Evolutionary conservation across 2,113 vertebrate genomes (phyloP).

Genomic region (Neotragus moschatus): DNA sequence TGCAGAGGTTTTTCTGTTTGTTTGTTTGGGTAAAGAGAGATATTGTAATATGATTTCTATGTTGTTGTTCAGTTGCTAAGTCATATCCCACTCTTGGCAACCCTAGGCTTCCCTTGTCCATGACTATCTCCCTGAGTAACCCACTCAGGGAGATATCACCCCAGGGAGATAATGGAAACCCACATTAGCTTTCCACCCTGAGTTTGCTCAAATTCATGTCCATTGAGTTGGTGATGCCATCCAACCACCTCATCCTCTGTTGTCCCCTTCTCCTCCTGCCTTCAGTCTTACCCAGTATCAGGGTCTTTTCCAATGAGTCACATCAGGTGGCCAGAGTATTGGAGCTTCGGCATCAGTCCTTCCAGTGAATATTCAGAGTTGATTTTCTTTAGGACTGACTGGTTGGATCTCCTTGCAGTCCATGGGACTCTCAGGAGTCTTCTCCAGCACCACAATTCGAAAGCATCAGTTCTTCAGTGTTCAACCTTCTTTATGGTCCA

Average conservation of each 20-base stretch:
- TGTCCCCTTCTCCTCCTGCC: not conserved
- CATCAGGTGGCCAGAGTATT: not conserved
- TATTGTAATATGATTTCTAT: accelerated
- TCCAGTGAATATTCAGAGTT: not conserved
- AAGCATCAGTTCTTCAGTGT: not conserved
- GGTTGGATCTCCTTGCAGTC: not conserved
- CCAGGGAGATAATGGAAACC: too few species aligned
- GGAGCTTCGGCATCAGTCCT: not conserved
- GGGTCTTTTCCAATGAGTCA: not conserved
- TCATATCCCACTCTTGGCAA: not conserved
- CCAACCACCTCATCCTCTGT: not conserved
- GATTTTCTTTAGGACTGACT: not conserved
- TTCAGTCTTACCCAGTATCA: not conserved
- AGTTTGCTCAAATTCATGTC: not conserved
- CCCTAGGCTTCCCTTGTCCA: not conserved
- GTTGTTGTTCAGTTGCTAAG: not conserved
- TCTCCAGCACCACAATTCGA: not conserved
- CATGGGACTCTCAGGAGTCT: not conserved
- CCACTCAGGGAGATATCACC: too few species aligned
- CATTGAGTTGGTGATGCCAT: not conserved
- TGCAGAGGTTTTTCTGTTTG: not conserved
- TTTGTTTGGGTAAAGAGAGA: not conserved
- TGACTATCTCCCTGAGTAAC: not conserved
- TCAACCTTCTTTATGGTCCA: not conserved
- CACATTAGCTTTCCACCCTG: not conserved